Percentiles rank a stretch among this genome's conserved stretches.
Evolutionary conservation across 2,797 vertebrate species (phyloP).

Genomic region (Nannoperca australis): DNA sequence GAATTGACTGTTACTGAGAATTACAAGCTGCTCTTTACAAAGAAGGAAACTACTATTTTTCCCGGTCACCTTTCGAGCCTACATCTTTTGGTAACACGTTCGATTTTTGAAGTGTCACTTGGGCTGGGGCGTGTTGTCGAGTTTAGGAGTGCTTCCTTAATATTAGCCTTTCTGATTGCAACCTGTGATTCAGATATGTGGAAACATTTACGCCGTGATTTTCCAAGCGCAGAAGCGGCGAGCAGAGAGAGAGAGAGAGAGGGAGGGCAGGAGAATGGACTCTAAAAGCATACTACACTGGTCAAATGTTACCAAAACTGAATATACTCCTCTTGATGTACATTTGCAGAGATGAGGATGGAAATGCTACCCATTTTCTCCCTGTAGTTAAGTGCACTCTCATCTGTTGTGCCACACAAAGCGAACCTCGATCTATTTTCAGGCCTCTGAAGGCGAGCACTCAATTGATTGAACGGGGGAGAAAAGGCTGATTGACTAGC

Average conservation of each 20-base stretch:
- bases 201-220: constrained; percentile 49
- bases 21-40: neutral
- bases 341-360: constrained; percentile 70
- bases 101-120: constrained; percentile 5
- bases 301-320: constrained; percentile 74
- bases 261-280: constrained; percentile 22
- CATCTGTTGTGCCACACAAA: constrained; percentile 74
- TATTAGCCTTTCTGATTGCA: constrained; percentile 8
- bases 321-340: constrained; percentile 70
- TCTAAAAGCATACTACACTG: constrained; percentile 68
- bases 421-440: constrained; percentile 80
- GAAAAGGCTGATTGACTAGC: constrained; percentile 75
- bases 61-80: neutral
- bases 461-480: constrained; percentile 77
- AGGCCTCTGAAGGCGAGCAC: constrained; percentile 77
- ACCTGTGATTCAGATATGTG: constrained; percentile 30
- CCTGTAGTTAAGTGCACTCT: constrained; percentile 82
- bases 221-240: neutral
- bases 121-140: neutral
- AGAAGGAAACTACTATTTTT: neutral
- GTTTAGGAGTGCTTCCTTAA: constrained; percentile 11
- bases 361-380: constrained; percentile 76
- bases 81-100: neutral
- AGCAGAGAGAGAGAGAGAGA: constrained; percentile 2
- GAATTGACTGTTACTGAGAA: neutral